A percentile compares a stretch with the other conserved stretches of the same genome.
Conservation (phyloP, 2,797 vertebrate species). For the Rhinichthys osculus region DNA sequence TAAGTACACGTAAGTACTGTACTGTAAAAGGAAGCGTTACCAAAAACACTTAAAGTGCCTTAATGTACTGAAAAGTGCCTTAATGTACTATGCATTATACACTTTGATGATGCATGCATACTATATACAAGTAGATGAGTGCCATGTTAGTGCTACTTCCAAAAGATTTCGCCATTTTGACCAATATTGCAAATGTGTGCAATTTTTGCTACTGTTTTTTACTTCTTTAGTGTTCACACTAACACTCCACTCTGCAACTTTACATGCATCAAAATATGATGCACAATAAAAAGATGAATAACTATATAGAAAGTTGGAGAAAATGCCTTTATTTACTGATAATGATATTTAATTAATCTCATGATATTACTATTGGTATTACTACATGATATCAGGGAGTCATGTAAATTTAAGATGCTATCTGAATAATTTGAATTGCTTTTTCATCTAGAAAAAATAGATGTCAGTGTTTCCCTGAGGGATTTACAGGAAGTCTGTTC, state of each 20-base stretch:
- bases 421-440: background rate
- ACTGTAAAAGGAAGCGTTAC: no score
- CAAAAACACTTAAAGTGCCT: no score
- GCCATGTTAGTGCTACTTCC: background rate
- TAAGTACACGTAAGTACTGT: no score
- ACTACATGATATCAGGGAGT: background rate
- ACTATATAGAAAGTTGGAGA: background rate
- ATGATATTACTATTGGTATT: no score
- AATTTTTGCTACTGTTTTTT: slow-evolving; percentile 53
- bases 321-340: background rate
- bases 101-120: no score
- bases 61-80: no score
- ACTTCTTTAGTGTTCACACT: background rate
- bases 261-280: background rate
- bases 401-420: background rate
- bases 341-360: background rate
- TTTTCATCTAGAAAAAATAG: background rate
- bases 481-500: background rate
- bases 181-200: background rate
- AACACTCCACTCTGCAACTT: background rate
- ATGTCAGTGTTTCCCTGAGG: background rate
- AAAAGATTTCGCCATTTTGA: background rate
- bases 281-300: background rate
- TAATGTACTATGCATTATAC: no score
- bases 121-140: no score